Conservation (phyloP, 2,888 invertebrate species). For the Psylliodes chrysocephalus region DNA sequence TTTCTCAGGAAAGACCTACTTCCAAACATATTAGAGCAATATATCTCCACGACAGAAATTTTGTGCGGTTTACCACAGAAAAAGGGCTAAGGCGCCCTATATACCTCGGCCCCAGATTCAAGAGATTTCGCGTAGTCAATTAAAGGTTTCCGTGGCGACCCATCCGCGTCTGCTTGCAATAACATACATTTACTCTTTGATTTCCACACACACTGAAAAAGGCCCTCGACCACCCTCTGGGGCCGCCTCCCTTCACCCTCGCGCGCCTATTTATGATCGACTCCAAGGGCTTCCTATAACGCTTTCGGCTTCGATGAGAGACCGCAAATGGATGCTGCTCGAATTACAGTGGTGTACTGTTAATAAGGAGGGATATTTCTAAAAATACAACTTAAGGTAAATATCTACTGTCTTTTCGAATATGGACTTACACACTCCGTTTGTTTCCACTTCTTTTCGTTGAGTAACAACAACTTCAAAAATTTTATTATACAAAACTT, state of each 20-base stretch:
- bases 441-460: too few relatives aligned
- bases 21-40: slow-evolving; percentile 28
- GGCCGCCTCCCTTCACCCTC: neutral
- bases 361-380: too few relatives aligned
- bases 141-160: slow-evolving; percentile 24
- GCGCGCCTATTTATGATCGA: slow-evolving; percentile 16
- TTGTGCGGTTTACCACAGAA: slow-evolving; percentile 18
- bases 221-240: slow-evolving; percentile 25
- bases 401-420: too few relatives aligned
- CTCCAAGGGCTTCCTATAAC: slow-evolving; percentile 5
- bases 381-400: too few relatives aligned
- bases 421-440: too few relatives aligned
- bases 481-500: too few relatives aligned
- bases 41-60: slow-evolving; percentile 20
- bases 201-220: slow-evolving; percentile 25
- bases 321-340: slow-evolving; percentile 15
- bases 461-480: too few relatives aligned
- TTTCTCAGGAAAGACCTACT: slow-evolving; percentile 19
- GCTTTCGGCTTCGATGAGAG: neutral
- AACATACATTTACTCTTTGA: slow-evolving; percentile 29
- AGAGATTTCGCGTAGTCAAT: slow-evolving; percentile 18
- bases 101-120: slow-evolving; percentile 7
- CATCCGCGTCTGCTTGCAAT: slow-evolving; percentile 21
- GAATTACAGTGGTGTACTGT: slow-evolving; percentile 12
- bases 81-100: slow-evolving; percentile 16